Evolutionary conservation across 1,140 invertebrate species (phyloP), one percentile per base, ranked within the genome.

Genomic region (Brachionus manjavacas): DNA sequence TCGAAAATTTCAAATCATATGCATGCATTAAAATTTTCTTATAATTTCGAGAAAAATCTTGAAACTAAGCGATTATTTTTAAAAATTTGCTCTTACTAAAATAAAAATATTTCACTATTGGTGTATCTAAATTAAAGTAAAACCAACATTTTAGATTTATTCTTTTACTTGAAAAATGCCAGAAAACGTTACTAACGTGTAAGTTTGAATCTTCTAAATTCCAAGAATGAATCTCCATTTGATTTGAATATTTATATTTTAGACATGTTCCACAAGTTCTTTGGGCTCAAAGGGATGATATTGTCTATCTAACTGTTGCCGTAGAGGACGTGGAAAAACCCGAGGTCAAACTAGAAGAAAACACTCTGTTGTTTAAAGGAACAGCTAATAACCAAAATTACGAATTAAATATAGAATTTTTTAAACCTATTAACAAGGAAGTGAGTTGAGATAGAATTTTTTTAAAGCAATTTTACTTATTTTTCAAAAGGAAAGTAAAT

Each of bases 311-410:
- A 74, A 97, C 95, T 66, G 93, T 97, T 87, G 94, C 94, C 88
- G 90, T 97, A 85, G 95, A 96, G 92, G 94, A 95, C 87, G 95
- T 94, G 89, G 94, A 94, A 90, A 92, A 95, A 88, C 95, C 95
- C 85, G 92, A 92, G 86, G 92, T 95, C 85, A 93, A 94, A 90
- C 91, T 97, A 85, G 94, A 94, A 87, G 92, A 93, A 86, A 92
- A 94, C 85, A 92, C 92, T 88, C 89, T 97, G 87, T 92, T 92
- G 86, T 98, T 97, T 89, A 94, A 93, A 89, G 90, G 79, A 3
- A 23, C 52, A 20, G 52, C 79, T 12, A 16, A 60, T 9, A 81
- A 46, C 14, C 52, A 60, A 23, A 35, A 68, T 12, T 55, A 76
- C 31, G 41, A 64, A 52, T 35, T 70, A 72, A 72, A 79, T 52